phyloP scores from a whole-genome alignment of 2,797 vertebrate genomes.

The Lindbergichthys nudifrons region DNA sequence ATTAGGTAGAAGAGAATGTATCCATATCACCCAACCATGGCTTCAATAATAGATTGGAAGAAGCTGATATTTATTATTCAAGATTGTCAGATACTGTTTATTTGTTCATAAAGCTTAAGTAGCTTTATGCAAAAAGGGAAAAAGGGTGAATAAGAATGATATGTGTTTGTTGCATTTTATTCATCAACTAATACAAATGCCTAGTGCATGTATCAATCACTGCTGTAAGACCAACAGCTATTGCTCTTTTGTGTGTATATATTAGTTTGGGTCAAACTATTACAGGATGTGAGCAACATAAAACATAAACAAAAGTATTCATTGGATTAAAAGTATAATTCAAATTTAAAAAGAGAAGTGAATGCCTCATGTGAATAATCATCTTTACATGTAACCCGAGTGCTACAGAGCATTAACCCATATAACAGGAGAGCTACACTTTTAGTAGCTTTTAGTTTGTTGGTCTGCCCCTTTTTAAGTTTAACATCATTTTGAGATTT shows the following conservation, averaged over 20 bases:
- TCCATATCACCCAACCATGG: not conserved
- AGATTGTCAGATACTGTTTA: too few species aligned
- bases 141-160: too few species aligned
- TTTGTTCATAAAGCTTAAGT: too few species aligned
- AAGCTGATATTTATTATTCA: not conserved
- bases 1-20: not conserved
- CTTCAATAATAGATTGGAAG: not conserved
- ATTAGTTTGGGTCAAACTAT: not conserved
- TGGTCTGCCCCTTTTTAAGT: constrained; percentile 6
- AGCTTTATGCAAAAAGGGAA: too few species aligned
- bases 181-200: not conserved
- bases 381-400: not conserved
- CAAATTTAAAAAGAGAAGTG: not conserved
- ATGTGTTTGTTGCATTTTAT: not conserved
- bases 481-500: constrained; percentile 36
- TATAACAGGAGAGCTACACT: constrained; percentile 7
- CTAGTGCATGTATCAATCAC: not conserved
- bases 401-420: not conserved
- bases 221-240: not conserved
- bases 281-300: not conserved
- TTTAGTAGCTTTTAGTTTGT: not conserved
- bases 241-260: not conserved
- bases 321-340: not conserved
- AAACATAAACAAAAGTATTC: not conserved
- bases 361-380: not conserved